A percentile compares a stretch with the other conserved stretches of the same genome.
These are phyloP conservation scores for Nephrotoma appendiculata DNA, from an alignment of 2,888 invertebrate genomes.

Conservation along the genomic window DNA sequence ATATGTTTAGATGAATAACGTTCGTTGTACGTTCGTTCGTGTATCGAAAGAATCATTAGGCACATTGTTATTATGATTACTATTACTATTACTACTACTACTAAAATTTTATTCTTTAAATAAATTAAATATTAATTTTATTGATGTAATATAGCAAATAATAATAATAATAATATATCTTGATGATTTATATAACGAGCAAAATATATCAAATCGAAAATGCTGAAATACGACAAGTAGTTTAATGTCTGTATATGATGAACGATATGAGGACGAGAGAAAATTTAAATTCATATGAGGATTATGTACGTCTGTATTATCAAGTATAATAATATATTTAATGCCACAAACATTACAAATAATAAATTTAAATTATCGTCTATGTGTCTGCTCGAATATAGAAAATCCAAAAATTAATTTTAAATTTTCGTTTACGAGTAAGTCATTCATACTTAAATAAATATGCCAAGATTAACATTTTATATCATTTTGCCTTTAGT, in stretches of 20 bases:
- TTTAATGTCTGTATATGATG: neutral
- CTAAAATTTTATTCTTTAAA: neutral
- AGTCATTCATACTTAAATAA: too few relatives aligned
- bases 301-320: too few relatives aligned
- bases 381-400: too few relatives aligned
- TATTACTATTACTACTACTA: neutral
- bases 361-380: neutral
- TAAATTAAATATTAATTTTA: neutral
- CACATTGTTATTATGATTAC: neutral
- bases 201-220: neutral
- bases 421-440: too few relatives aligned
- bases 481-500: too few relatives aligned
- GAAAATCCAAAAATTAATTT: too few relatives aligned
- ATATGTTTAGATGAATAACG: neutral
- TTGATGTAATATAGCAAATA: neutral
- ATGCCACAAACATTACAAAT: neutral
- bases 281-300: neutral
- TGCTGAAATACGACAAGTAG: neutral
- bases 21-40: neutral
- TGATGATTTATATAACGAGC: neutral
- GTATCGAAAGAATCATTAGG: neutral
- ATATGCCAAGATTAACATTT: too few relatives aligned
- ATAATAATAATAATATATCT: neutral
- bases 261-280: neutral
- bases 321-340: neutral